Conservation (phyloP, 2,888 invertebrate genomes). For the Ennomos quercinarius region DNA sequence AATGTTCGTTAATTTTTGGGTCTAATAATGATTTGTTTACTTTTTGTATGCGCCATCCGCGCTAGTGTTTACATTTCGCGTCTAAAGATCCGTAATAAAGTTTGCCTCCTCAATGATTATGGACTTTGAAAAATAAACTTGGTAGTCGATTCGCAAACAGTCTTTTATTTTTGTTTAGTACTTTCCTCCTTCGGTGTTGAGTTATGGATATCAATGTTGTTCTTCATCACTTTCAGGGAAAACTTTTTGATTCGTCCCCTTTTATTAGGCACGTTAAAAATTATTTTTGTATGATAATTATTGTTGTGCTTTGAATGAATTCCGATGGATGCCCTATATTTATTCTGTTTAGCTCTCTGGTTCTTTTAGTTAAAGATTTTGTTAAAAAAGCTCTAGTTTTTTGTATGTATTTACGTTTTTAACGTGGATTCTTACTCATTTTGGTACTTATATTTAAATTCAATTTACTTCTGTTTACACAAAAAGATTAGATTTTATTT, state of each 20-base stretch:
- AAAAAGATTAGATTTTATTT: too few species aligned
- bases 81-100: constrained; percentile 71
- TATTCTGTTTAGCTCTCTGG: too few species aligned
- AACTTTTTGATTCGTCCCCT: constrained; percentile 54
- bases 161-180: constrained; percentile 76
- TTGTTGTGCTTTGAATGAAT: constrained; percentile 44
- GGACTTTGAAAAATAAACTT: constrained; percentile 78
- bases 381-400: too few species aligned
- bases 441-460: too few species aligned
- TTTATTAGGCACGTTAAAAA: constrained; percentile 59
- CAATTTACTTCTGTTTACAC: too few species aligned
- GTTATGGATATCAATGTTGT: constrained; percentile 73
- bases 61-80: constrained; percentile 68
- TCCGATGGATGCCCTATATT: too few species aligned
- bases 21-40: constrained; percentile 74
- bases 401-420: too few species aligned
- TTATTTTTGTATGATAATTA: constrained; percentile 48
- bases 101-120: constrained; percentile 74
- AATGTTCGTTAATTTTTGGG: constrained; percentile 13
- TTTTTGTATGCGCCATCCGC: constrained; percentile 64
- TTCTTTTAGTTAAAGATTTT: too few species aligned
- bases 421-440: too few species aligned
- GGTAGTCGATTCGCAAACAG: constrained; percentile 65
- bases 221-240: constrained; percentile 54
- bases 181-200: constrained; percentile 56